phyloP scores from a whole-genome alignment of 2,113 vertebrate genomes.

The Mungos mungo region DNA sequence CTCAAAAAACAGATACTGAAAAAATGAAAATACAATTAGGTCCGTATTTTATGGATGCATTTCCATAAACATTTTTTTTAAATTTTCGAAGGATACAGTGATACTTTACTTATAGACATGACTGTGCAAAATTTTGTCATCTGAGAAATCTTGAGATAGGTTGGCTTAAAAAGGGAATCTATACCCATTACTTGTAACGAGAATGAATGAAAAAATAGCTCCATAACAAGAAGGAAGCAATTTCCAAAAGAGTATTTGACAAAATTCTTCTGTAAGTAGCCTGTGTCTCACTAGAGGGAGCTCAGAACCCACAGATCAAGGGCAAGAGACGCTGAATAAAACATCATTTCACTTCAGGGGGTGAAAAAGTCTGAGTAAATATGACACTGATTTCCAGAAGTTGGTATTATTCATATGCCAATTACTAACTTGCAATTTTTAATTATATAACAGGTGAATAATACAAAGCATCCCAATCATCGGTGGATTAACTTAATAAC shows the following conservation, averaged over 20 bases:
- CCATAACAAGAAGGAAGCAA: not conserved
- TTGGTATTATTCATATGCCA: not conserved
- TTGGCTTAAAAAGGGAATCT: slow-evolving; percentile 22
- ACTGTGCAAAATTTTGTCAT: not conserved
- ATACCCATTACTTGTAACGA: not conserved
- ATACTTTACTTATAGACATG: not conserved
- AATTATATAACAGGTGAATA: not conserved
- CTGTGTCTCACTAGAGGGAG: slow-evolving; percentile 63
- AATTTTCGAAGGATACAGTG: not conserved
- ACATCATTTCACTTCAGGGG: not conserved
- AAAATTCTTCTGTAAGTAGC: not conserved
- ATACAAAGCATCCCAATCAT: not conserved
- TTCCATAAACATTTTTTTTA: not conserved
- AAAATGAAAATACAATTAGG: slow-evolving; percentile 14
- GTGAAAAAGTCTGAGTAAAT: not conserved
- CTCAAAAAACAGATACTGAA: not conserved
- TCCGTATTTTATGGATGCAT: not conserved
- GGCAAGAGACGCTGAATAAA: not conserved
- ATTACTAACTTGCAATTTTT: not conserved
- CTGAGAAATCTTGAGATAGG: not conserved
- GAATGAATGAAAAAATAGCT: not conserved
- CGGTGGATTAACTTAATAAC: not conserved
- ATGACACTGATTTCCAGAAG: not conserved
- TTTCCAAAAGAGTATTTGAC: not conserved
- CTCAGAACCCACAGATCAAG: slow-evolving; percentile 29